These are phyloP conservation scores for Sinodicranocentrus sp. DNA, from an alignment of 2,888 invertebrate species.

Conservation along the genomic window DNA sequence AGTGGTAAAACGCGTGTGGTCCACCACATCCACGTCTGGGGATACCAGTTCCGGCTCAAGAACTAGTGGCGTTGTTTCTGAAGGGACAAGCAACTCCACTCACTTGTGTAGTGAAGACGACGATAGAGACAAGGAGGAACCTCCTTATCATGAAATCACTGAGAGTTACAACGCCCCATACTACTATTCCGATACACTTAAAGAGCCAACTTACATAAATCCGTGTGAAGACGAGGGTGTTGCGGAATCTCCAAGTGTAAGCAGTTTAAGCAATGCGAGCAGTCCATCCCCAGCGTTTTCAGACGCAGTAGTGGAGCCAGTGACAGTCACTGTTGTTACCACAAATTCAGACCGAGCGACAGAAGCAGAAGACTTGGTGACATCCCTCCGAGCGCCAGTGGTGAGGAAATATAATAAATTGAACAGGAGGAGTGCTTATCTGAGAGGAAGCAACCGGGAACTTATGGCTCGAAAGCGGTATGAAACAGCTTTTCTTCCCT, in stretches of 20 bases:
- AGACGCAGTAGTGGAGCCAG: constrained; percentile 48
- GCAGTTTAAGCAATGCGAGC: constrained; percentile 56
- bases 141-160: constrained; percentile 73
- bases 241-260: constrained; percentile 20
- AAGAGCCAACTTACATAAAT: constrained; percentile 72
- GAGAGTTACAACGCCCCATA: constrained; percentile 76
- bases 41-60: constrained; percentile 60
- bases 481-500: constrained; percentile 76
- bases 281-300: constrained; percentile 62
- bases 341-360: constrained; percentile 1
- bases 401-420: constrained; percentile 51
- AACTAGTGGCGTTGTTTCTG: constrained; percentile 50
- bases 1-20: constrained; percentile 57
- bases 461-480: constrained; percentile 76
- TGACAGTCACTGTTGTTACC: constrained; percentile 59
- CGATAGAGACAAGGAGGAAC: constrained; percentile 51
- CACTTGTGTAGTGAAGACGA: constrained; percentile 22
- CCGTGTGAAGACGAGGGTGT: constrained; percentile 65
- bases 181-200: constrained; percentile 76
- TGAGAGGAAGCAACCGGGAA: constrained; percentile 53
- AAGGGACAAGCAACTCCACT: constrained; percentile 28
- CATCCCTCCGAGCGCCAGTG: constrained; percentile 12
- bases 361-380: not conserved
- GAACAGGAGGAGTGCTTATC: constrained; percentile 58
- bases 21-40: constrained; percentile 22